Base-by-base conservation (phyloP, 2,113 vertebrate species). In the Coryphaenoides rupestris region DNA sequence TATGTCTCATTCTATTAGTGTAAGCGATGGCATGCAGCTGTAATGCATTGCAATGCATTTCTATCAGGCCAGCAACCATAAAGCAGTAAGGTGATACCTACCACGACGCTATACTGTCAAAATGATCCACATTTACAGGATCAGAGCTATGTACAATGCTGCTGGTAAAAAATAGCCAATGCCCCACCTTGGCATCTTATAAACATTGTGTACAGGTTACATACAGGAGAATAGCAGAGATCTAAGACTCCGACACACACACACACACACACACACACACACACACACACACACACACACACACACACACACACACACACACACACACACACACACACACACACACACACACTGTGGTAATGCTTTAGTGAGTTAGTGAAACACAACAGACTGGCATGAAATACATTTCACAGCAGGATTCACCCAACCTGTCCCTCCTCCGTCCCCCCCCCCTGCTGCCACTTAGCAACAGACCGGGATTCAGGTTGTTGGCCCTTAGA, bases 121-220 rank as follows among this genome's bases (percentile, higher is more conserved):
- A 87, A 84, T 63, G 63, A 53, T 73, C 73, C 76, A 56, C 81
- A 86, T 84, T 82, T 72, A n/a, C n/a, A 79, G 69, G 74, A 87
- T 88, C 81, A 87, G 58, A 89, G 58, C 58, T 88, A 85, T 90
- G 68, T 86, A 89, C 86, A 89, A 68, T 80, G 69, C 78, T 71
- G 80, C 85, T 83, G 82, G 72, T 89, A 91, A 74, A 90, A 90
- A 92, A 76, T 47, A 26, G 56, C 22, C 69, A 71, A 80, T 79
- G 74, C 62, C 80, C 76, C 45, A 82, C 62, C 68, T 71, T 72
- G 73, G 78, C 71, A 73, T 73, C 66, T 75, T 83, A 86, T 87
- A 76, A 85, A 90, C 87, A 87, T 80, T 81, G 74, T 87, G 75
- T 90, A 86, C 86, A 89, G 79, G 79, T 86, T n/a, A 85, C 80